These are phyloP conservation scores for Eupithecia insigniata DNA, from an alignment of 2,888 invertebrate species.

Conservation along the genomic window DNA sequence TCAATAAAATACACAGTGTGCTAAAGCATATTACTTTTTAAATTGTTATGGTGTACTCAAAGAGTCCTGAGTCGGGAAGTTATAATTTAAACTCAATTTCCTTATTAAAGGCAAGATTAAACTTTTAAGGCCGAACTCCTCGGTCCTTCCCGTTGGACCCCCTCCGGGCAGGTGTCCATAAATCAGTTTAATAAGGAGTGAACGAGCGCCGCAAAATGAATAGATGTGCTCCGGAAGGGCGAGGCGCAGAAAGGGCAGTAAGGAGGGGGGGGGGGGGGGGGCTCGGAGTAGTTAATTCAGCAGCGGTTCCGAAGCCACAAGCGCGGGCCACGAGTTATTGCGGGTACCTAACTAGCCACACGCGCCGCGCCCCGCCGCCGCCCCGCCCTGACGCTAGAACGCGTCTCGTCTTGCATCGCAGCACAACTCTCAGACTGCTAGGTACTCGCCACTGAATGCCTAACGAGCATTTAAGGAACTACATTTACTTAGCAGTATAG, in stretches of 20 bases:
- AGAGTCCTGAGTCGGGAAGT: neutral
- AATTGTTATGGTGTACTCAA: neutral
- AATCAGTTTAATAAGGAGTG: slow-evolving; percentile 43
- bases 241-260: slow-evolving; percentile 4
- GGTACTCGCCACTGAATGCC: neutral
- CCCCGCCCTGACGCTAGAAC: neutral
- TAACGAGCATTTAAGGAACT: neutral
- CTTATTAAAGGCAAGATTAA: slow-evolving; percentile 16
- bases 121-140: slow-evolving; percentile 13
- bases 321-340: slow-evolving; percentile 39
- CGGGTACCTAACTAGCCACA: slow-evolving; percentile 27
- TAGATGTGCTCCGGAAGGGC: slow-evolving; percentile 33
- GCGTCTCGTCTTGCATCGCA: slow-evolving; percentile 1
- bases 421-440: neutral
- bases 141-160: slow-evolving; percentile 11
- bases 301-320: slow-evolving; percentile 37
- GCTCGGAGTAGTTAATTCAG: slow-evolving; percentile 40
- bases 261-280: slow-evolving; percentile 18
- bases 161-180: slow-evolving; percentile 24
- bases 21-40: neutral
- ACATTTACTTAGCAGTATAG: neutral
- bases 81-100: slow-evolving; percentile 4
- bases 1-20: neutral
- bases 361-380: neutral
- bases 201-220: slow-evolving; percentile 37